Evolutionary conservation across 1,140 invertebrate species (phyloP), one percentile per base, ranked within the genome.

Genomic region (Stratiolaelaps scimitus): DNA sequence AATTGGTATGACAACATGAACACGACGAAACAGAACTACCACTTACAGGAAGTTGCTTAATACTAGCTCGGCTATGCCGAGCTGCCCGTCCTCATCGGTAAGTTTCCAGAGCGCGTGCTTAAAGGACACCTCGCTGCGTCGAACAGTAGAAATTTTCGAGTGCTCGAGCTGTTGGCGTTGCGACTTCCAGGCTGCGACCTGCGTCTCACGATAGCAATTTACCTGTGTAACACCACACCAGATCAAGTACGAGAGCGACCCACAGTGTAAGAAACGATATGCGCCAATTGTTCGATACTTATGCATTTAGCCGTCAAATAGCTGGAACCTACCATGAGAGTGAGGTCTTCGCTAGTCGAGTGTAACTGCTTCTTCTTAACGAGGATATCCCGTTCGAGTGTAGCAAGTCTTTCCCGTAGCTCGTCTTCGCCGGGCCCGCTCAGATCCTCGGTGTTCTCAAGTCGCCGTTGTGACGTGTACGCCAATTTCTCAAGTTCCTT

Each of bases 81-180:
- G 83, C 75, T 96, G 93, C 0, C 95, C 94, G 80, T 98, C 94
- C 6, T 87, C 85, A 76, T 98, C 92, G 0, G 94, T 99, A 28
- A 99, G 81, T 65, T 92, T 77, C 95, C 95, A 99, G 69, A 92
- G 87, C n/a, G 94, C 94, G 75, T 93, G 89, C 76, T 96, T 95
- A 74, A 99, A 98, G 75, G 91, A 97, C 70, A 99, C 95, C 79
- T 98, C 94, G 74, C 92, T 93, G 26, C 89, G 84, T 47, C 92
- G 79, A 7, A 91, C 85, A 40, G 90, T 84, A 1, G 53, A 60
- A 4, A 60, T 60, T 60, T 60, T 60, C n/a, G 53, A 29, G 23
- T 60, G 53, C 10, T 60, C 53, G 15, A 60, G 34, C 15, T 29
- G 34, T 26, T 60, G 53, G 6, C 53, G 13, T 34, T 60, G 53